Evolutionary conservation across 2,888 invertebrate species (phyloP), one percentile per base, ranked within the genome.

Genomic region (Tetragnatha montana): DNA sequence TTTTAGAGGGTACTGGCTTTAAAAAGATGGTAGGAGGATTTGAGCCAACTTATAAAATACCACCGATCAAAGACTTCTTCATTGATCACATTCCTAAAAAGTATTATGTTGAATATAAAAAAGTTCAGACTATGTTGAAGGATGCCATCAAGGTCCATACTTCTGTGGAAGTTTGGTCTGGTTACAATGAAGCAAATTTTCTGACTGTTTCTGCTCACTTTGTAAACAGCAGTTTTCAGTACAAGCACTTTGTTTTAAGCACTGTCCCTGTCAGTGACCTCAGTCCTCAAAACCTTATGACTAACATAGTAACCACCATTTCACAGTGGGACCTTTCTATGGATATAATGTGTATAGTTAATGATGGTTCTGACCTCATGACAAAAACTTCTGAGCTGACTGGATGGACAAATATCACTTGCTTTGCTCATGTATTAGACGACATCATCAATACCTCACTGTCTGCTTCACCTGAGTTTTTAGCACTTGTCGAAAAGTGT

Each of bases 81-180:
- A 90, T 86, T 79, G 90, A 90, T 47, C 90, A 82, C 21, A 87
- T 90, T 35, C 90, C 90, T 22, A 87, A 87, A 71, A 85, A 86
- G 35, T 90, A 90, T 81, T 90, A 90, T 87, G 19, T 74, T 12
- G 90, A 90, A 22, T 90, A 83, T 47, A 90, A 90, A 83, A 90
- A 90, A 71, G 84, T 90, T 10, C 87, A 90, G 71, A 84, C 70
- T 73, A 49, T 79, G n/a, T 73, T 90, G 10, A 87, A 87, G 82
- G 83, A 87, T 69, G 60, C 87, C 60, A 87, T 87, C 6, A 87
- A 87, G 71, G 83, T 90, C 50, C 90, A 90, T 35, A 78, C 82
- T 8, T 87, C 87, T 60, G 78, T 90, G 19, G 90, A 90, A 50
- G 35, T 90, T 10, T 90, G 87, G 87, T 73, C 84, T 47, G 90